Evolutionary conservation across 23 tunicate species (phyloP), one percentile per base, ranked within the genome.

Genomic region (Halocynthia aurantium): DNA sequence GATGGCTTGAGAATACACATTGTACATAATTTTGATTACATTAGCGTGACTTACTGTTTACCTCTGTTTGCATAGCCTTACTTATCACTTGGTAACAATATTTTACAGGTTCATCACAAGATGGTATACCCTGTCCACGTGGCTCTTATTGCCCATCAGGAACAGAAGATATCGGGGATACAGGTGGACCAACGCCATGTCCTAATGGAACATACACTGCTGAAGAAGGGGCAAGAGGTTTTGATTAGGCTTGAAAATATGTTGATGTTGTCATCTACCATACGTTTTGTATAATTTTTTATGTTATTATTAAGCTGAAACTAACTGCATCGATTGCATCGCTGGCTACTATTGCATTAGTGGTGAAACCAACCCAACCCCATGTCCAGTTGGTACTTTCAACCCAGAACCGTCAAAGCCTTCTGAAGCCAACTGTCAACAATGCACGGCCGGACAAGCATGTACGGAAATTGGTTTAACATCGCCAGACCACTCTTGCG

Each of bases 221-320:
- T 8, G 85, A 90, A 62, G 88, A 85, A 75, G 96, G 96, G 57
- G 87, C 99, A 13, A 81, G 82, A 81, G 69, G 97, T 91, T 71
- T 15, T 31, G 44, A 31, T 31, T 31, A 31, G 44, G 44, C 44
- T 31, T 31, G 44, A 31, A 31, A 4, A 21, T 15, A 2, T 68
- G 72, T 10, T 67, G 15, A 67, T 67, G 22, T 44, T n/a, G 11
- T 67, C 18, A 67, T 11, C 1, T 67, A 15, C 5, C 22, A 67
- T 31, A n/a, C 2, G 21, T 13, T 19, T 67, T 44, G 21, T 67
- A 19, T 31, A 31, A 31, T 1, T 31, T 31, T 31, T 31, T 2
- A 31, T 31, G 44, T 31, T 31, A 31, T 44, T 8, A 72, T 56
- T 7, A 65, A 85, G 90, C 80, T 51, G 31, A 50, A 20, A 78